A percentile compares a stretch with the other conserved stretches of the same genome.
Conservation (phyloP, 2,797 vertebrate species). For the Hydrophis major region DNA sequence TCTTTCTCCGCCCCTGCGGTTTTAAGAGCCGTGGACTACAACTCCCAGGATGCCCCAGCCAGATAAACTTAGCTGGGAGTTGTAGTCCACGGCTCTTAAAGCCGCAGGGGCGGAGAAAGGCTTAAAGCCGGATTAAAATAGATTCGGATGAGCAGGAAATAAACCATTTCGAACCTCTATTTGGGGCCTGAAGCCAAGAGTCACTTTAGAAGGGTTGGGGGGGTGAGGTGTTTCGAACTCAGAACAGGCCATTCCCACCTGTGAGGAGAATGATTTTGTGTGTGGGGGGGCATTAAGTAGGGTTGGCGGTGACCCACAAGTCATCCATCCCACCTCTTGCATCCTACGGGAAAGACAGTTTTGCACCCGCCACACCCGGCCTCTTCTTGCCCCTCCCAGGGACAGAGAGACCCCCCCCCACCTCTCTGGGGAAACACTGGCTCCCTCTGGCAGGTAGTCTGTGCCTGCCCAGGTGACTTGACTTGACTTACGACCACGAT, state of each 20-base stretch:
- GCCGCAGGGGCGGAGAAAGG: not conserved
- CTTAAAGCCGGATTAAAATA: too few relatives aligned
- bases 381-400: not conserved
- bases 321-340: not conserved
- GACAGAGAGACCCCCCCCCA: too few relatives aligned
- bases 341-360: not conserved
- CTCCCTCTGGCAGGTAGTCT: not conserved
- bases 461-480: too few relatives aligned
- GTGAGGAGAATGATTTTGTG: not conserved
- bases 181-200: too few relatives aligned
- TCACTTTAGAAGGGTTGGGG: not conserved
- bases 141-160: not conserved
- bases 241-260: not conserved
- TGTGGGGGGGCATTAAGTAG: not conserved
- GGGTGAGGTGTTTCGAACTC: not conserved
- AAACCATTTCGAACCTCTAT: too few relatives aligned
- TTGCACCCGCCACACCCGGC: not conserved
- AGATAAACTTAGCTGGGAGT: not conserved
- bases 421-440: not conserved
- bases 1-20: not conserved
- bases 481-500: too few relatives aligned
- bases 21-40: not conserved
- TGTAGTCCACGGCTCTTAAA: too few relatives aligned
- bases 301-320: not conserved
- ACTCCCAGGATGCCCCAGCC: not conserved